A percentile compares a stretch with the other conserved stretches of the same genome.
phyloP scores from a whole-genome alignment of 2,113 vertebrate species.

The Osmerus eperlanus region DNA sequence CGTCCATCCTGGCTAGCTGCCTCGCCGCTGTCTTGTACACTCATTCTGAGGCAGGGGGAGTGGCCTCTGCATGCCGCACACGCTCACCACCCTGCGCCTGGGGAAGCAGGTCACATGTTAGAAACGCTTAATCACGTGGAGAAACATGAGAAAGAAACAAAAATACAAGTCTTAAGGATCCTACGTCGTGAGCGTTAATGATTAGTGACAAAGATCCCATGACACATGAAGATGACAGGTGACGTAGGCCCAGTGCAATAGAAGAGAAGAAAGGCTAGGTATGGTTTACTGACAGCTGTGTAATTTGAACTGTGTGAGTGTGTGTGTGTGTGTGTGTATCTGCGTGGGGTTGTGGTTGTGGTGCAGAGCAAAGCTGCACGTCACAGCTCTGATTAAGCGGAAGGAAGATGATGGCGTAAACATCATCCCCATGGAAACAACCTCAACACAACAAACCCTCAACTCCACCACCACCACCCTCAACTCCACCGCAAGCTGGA shows the following conservation, averaged over 20 bases:
- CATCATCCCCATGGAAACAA: not conserved
- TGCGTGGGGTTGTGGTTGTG: not conserved
- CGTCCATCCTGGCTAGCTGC: constrained; percentile 65
- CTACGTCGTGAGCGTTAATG: too few relatives aligned
- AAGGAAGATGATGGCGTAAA: not conserved
- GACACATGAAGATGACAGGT: too few relatives aligned
- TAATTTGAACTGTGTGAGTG: too few relatives aligned
- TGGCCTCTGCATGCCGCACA: constrained; percentile 83
- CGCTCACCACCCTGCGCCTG: constrained; percentile 74
- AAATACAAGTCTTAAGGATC: too few relatives aligned
- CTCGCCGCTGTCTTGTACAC: constrained; percentile 80
- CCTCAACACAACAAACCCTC: not conserved
- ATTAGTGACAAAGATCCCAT: too few relatives aligned
- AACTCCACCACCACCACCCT: not conserved
- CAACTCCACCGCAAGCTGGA: not conserved
- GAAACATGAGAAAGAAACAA: too few relatives aligned
- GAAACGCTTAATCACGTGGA: too few relatives aligned
- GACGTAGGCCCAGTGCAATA: too few relatives aligned
- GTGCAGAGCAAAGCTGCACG: not conserved
- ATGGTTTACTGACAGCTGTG: too few relatives aligned
- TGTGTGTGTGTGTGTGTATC: too few relatives aligned
- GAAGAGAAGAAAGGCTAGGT: too few relatives aligned
- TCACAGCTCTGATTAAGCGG: not conserved
- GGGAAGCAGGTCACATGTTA: constrained; percentile 4
- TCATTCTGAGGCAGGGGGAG: constrained; percentile 85